Percentiles rank a stretch among this genome's conserved stretches.
These are phyloP conservation scores for Calyptomena viridis DNA, from an alignment of 2,113 vertebrate species.

Conservation along the genomic window DNA sequence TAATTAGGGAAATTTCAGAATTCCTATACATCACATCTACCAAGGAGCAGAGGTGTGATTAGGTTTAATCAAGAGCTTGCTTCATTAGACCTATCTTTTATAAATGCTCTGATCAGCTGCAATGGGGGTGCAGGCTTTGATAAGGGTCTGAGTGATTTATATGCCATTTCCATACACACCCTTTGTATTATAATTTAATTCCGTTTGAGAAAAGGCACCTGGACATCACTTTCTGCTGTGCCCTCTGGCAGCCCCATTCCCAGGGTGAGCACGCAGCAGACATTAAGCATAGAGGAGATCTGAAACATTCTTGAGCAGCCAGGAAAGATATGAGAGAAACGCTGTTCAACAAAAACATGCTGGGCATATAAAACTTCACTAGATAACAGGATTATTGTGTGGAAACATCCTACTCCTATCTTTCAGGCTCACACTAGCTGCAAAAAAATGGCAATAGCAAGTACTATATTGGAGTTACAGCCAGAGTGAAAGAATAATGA, in stretches of 20 bases:
- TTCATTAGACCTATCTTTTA: background rate
- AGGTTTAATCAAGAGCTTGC: background rate
- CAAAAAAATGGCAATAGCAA: background rate
- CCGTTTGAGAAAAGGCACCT: background rate
- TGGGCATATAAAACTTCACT: slow-evolving; percentile 9
- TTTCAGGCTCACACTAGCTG: background rate
- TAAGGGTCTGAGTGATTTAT: background rate
- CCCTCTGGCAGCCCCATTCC: background rate
- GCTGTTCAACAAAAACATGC: slow-evolving; percentile 38
- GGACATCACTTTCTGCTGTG: background rate
- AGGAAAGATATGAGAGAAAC: slow-evolving; percentile 19
- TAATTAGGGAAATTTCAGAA: background rate
- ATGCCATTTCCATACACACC: background rate
- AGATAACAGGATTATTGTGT: background rate
- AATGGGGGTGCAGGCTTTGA: background rate
- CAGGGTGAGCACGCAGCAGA: background rate
- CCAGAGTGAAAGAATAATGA: background rate
- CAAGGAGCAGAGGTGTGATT: background rate
- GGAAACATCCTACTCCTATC: background rate
- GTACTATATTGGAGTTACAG: background rate
- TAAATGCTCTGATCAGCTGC: background rate
- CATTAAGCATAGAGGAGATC: background rate
- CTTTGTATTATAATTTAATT: background rate
- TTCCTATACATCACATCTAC: background rate
- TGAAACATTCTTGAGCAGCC: background rate